Evolutionary conservation across 1,140 invertebrate genomes (phyloP), one percentile per base, ranked within the genome.

Genomic region (Galleria mellonella): DNA sequence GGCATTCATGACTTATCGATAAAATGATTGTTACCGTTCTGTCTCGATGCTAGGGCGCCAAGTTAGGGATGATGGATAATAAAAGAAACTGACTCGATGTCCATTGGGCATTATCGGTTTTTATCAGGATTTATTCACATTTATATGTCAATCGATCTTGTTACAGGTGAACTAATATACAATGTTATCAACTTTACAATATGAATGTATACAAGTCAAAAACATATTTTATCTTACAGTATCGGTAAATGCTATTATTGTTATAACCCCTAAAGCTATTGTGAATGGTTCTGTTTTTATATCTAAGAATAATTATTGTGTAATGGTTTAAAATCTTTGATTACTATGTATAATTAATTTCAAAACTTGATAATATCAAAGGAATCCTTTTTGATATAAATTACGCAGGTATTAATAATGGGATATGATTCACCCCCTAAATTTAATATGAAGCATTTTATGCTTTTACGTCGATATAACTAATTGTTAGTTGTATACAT

Each of bases 121-220:
- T 75, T 66, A 60, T 74, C 57, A 74, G 62, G 62, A 67, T 85
- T 85, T 83, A 85, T 85, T 85, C 82, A 85, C 78, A 85, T 82
- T 79, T 72, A 85, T 78, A 81, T 64, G 67, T 70, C 60, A 74
- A 74, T 77, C 51, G 61, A 74, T 82, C 74, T 61, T 52, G 50
- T 77, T 79, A 82, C 63, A 82, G 55, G 62, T 71, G 69, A 74
- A 71, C 74, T 84, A 82, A 74, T 74, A 65, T 72, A 82, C 68
- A 77, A 65, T 68, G 57, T 70, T 66, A 46, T 72, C 52, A 73
- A 78, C 56, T 83, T 81, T 78, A 82, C 69, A 82, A 66, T 72
- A 76, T 61, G 61, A 74, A 79, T 85, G 77, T 85, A 85, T 82
- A 85, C 77, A 85, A 81, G 77, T 82, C 82, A 76, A 85, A 83